Evolutionary conservation across 2,888 invertebrate species (phyloP), one percentile per base, ranked within the genome.

Genomic region (Nudaria mundana): DNA sequence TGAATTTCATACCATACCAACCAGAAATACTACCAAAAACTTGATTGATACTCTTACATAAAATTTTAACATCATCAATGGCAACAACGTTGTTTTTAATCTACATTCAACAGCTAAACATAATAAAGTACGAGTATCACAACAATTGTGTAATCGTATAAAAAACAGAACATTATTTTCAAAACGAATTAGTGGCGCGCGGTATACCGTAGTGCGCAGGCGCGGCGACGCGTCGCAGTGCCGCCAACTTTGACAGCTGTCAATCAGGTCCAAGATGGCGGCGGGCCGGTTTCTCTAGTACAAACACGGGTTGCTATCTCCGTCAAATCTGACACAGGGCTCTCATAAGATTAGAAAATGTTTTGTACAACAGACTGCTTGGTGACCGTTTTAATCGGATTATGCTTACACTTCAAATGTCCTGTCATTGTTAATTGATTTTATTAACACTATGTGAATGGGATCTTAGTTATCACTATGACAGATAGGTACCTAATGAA

Each of bases 211-310:
- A 63, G 59, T 52, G 63, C 65, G 71, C 73, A 74, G 81, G 79
- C 83, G 81, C 85, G 81, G 75, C 76, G 78, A 76, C 82, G 85
- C 85, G 85, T 85, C 85, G 75, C 78, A 63, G 66, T 82, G 83
- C 85, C 85, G 87, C 85, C 86, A 77, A 82, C 84, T 83, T 82
- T 87, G 87, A 88, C 87, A 86, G 84, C 87, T 87, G 87, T 88
- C 87, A 87, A 86, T 88, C 87, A 88, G 78, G 76, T 77, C 71
- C 83, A 87, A 85, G 72, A 87, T 87, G 88, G 87, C 86, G 60
- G 81, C 78, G 56, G 60, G 78, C 85, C 86, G 84, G 87, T 84
- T 81, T 69, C 57, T 63, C 43, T 46, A 47, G 66, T 67, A 59
- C 58, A 62, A 69, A 66, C 73, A 42, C 57, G 61, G 52, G 48